phyloP scores from a whole-genome alignment of 2,113 vertebrate genomes.

The Aptenodytes forsteri region DNA sequence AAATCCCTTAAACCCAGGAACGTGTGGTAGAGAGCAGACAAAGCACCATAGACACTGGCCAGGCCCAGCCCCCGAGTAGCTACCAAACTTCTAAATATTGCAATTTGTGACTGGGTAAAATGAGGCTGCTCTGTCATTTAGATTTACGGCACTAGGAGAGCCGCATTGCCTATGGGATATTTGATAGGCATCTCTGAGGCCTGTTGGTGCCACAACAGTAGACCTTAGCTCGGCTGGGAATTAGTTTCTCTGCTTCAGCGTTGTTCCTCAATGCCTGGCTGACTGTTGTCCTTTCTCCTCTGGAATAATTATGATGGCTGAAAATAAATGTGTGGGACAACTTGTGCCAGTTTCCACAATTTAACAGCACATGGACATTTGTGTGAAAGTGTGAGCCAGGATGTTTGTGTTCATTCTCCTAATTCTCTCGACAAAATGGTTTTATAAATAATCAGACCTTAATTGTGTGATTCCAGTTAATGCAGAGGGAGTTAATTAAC shows the following conservation, averaged over 20 bases:
- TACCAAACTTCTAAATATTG: neutral
- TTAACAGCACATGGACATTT: conserved; percentile 5
- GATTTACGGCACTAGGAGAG: neutral
- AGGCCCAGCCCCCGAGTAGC: neutral
- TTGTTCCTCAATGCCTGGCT: neutral
- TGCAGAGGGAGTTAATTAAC: conserved; percentile 37
- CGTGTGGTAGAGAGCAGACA: neutral
- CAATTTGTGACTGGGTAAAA: neutral
- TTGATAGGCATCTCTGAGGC: neutral
- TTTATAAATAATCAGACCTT: conserved; percentile 40
- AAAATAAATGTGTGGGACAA: neutral
- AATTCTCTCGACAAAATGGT: conserved; percentile 21
- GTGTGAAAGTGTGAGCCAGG: conserved; percentile 47
- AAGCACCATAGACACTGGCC: neutral
- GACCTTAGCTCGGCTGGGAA: neutral
- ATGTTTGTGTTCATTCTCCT: conserved; percentile 34
- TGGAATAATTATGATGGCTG: neutral
- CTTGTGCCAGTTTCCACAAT: neutral
- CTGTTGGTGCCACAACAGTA: neutral
- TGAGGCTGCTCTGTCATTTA: neutral
- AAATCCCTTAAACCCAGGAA: neutral
- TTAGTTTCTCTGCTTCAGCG: neutral
- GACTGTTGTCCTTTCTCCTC: neutral
- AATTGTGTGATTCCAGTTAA: conserved; percentile 37
- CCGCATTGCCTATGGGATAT: neutral